Evolutionary conservation across 2,797 vertebrate species (phyloP).

Genomic region (Bradypodion pumilum): DNA sequence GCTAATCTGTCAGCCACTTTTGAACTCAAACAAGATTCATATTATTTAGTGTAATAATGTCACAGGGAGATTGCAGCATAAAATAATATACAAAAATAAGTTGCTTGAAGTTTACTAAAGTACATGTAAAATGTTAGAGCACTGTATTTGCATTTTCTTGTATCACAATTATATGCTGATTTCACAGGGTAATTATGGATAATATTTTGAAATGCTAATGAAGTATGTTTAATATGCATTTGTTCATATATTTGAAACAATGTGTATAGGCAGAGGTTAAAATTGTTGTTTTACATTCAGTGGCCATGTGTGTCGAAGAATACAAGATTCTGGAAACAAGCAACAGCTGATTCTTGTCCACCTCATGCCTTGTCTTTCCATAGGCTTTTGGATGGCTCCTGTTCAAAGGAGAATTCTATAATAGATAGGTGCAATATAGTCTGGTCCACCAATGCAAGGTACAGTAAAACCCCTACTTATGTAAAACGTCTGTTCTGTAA

Average conservation of each 20-base stretch:
- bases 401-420: neutral
- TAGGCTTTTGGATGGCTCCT: neutral
- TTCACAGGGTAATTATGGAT: slow-evolving; percentile 42
- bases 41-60: slow-evolving; percentile 35
- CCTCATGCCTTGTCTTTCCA: neutral
- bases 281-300: neutral
- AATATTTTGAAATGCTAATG: slow-evolving; percentile 49
- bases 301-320: neutral
- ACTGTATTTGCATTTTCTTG: slow-evolving; percentile 54
- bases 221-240: neutral
- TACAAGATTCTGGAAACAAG: neutral
- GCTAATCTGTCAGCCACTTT: slow-evolving; percentile 50
- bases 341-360: neutral
- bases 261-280: neutral
- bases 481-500: no score
- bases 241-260: neutral
- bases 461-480: no score
- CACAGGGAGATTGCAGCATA: slow-evolving; percentile 35
- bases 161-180: slow-evolving; percentile 51
- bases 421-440: neutral
- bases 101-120: slow-evolving; percentile 47
- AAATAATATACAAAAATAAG: neutral
- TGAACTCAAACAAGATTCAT: slow-evolving; percentile 48
- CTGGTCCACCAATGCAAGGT: neutral
- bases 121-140: slow-evolving; percentile 51